Base-by-base conservation (phyloP, 1,140 invertebrate genomes). In the Macrobrachium nipponense region DNA sequence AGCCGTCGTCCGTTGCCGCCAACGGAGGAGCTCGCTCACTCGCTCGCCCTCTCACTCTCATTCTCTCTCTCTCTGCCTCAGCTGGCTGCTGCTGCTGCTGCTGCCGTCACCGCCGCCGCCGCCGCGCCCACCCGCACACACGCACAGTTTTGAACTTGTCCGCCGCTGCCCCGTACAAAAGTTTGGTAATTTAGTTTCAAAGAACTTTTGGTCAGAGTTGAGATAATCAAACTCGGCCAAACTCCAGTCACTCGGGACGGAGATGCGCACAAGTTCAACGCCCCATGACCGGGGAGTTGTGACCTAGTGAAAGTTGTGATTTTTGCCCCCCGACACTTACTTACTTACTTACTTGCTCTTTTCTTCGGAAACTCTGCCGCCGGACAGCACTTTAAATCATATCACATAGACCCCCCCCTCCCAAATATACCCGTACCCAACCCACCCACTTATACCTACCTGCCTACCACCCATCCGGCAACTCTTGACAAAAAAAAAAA, bases 101-200 rank as follows among this genome's bases (percentile, higher is more conserved):
- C 91, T 89, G 90, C 90, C 91, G 93, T 89, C 93, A 93, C 90
- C 90, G 78, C 81, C 72, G 81, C 92, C 90, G 92, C 92, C 90
- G 91, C 91, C 89, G 90, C 90, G 89, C 87, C 82, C 90, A 78
- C 91, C 60, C 77, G 60, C 77, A 64, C 80, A 82, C 91, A 89
- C 90, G 90, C 62, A 78, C 75, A 78, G 75, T 78, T 78, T 78
- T 78, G 75, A 78, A 78, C 75, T 78, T 78, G 75, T 43, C 75
- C 75, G 75, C 75, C 51, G 76, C 83, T 61, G 62, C 83, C 83
- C 77, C 91, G 88, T 90, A 90, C 87, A 91, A 91, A 87, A 87
- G 85, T 87, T 87, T 87, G 89, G 91, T 91, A 89, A 89, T 84
- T 81, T 84, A 88, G 82, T 81, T 81, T 82, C 79, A 87, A 86